These are phyloP conservation scores for Crocidura indochinensis DNA, from an alignment of 2,797 vertebrate genomes.

Conservation along the genomic window DNA sequence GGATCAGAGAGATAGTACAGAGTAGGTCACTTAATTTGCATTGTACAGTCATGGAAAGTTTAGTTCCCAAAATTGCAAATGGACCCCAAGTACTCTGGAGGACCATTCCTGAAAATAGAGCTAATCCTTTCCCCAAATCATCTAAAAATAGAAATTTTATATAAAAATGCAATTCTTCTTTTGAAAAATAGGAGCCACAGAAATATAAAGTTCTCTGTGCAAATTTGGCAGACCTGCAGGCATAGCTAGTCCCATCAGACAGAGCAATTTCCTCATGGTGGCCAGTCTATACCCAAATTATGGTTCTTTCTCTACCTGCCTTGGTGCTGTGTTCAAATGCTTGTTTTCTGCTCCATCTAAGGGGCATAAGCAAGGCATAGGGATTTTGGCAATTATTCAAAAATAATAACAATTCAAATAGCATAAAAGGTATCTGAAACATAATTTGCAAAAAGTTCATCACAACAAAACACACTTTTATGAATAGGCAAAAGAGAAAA, in stretches of 20 bases:
- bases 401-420: constrained; percentile 31
- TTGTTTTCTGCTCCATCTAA: not conserved
- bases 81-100: too few species aligned
- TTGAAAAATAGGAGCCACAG: not conserved
- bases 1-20: too few species aligned
- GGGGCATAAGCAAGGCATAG: not conserved
- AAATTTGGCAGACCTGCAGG: too few species aligned
- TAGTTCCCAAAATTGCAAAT: too few species aligned
- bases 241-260: not conserved
- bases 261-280: not conserved
- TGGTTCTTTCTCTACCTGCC: not conserved
- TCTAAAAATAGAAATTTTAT: constrained; percentile 19
- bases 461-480: constrained; percentile 27
- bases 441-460: constrained; percentile 18
- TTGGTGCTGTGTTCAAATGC: not conserved
- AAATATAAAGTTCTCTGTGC: too few species aligned
- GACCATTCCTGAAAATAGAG: too few species aligned
- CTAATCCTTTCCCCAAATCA: not conserved
- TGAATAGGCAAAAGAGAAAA: not conserved
- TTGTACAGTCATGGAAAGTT: too few species aligned
- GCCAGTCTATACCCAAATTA: not conserved
- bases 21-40: too few species aligned
- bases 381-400: constrained; percentile 23
- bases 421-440: constrained; percentile 18
- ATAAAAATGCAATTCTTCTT: not conserved